Percentiles rank a stretch among this genome's conserved stretches.
Conservation (phyloP, 2,113 vertebrate genomes). For the Malurus cyaneus region DNA sequence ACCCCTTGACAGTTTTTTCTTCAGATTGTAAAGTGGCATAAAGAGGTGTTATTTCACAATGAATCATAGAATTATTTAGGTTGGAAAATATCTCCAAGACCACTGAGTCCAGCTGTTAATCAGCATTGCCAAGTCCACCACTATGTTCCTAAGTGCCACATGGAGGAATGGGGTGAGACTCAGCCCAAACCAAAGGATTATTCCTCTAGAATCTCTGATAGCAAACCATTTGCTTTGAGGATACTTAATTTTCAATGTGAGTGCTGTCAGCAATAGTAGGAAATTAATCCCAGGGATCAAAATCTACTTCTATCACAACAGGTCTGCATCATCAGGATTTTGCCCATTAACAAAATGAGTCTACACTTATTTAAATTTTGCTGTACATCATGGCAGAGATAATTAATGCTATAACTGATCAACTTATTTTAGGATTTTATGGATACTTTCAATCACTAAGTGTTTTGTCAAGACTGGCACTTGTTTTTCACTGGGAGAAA, state of each 20-base stretch:
- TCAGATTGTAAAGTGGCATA: background rate
- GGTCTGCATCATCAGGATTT: background rate
- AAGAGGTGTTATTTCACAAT: background rate
- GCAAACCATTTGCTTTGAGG: background rate
- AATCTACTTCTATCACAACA: background rate
- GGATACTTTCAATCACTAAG: background rate
- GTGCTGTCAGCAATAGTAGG: background rate
- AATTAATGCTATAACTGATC: background rate
- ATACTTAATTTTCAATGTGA: background rate
- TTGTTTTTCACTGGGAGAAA: background rate
- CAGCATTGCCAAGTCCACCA: background rate
- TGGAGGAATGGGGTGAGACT: background rate
- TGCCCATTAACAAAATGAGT: background rate
- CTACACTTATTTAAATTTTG: background rate
- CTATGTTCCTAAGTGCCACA: background rate
- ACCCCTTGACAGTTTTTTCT: background rate
- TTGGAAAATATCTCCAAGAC: background rate
- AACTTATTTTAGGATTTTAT: background rate
- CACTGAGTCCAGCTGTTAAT: background rate
- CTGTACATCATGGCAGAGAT: background rate
- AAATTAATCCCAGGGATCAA: background rate
- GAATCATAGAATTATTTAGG: background rate
- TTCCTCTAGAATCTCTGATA: background rate
- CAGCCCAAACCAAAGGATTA: background rate
- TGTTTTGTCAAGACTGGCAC: background rate